Evolutionary conservation across 2,888 invertebrate species (phyloP).

Genomic region (Eulithis prunata): DNA sequence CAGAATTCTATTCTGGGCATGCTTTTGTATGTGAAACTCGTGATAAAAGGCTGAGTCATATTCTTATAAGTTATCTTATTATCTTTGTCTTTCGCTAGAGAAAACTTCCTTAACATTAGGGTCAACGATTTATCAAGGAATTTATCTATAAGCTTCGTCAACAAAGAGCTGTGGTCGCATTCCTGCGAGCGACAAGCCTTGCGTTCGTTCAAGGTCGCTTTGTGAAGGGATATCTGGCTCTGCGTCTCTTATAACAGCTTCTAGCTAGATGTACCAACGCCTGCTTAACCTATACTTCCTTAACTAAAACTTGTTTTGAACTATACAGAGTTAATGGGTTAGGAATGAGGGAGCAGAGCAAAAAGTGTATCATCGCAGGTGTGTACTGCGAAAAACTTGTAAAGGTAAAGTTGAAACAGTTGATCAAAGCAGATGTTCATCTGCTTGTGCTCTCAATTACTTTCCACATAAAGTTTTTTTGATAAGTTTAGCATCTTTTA

Average conservation of each 20-base stretch:
- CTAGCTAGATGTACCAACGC: slow-evolving; percentile 31
- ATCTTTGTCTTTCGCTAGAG: slow-evolving; percentile 16
- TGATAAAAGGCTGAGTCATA: slow-evolving; percentile 23
- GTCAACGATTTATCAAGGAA: slow-evolving; percentile 45
- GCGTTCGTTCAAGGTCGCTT: slow-evolving; percentile 72
- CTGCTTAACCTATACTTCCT: slow-evolving; percentile 44
- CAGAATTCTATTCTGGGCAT: neutral
- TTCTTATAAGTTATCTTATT: slow-evolving; percentile 27
- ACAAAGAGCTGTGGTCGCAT: slow-evolving; percentile 74
- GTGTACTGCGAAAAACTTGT: slow-evolving; percentile 1
- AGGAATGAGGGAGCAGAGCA: slow-evolving; percentile 27
- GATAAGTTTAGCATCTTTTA: too few species aligned
- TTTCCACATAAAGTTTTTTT: too few species aligned
- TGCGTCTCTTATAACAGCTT: slow-evolving; percentile 45
- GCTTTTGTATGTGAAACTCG: neutral
- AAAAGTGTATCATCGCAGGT: slow-evolving; percentile 6
- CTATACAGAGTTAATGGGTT: slow-evolving; percentile 32
- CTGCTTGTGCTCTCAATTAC: too few species aligned
- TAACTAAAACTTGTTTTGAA: slow-evolving; percentile 36
- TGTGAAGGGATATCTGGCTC: slow-evolving; percentile 70
- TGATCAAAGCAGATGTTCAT: too few species aligned
- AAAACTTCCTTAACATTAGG: slow-evolving; percentile 29
- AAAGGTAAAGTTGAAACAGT: neutral
- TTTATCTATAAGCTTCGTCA: slow-evolving; percentile 60
- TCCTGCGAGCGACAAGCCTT: slow-evolving; percentile 69